Evolutionary conservation across 2,888 invertebrate species (phyloP), one percentile per base, ranked within the genome.

Genomic region (Apodemia hepburni): DNA sequence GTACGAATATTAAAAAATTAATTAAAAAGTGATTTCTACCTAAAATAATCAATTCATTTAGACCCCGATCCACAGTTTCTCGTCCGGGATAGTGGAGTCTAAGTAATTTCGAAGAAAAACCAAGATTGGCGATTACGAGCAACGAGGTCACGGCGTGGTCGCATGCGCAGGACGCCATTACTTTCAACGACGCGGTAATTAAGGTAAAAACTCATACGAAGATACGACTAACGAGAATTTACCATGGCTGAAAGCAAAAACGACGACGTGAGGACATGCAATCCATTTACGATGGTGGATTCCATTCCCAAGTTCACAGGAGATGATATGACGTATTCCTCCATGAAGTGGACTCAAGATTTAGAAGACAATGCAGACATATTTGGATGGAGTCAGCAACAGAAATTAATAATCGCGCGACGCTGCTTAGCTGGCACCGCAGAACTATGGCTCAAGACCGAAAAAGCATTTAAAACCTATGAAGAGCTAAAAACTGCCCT

Each of bases 321-420:
- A n/a, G 58, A 64, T 11, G 66, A 69, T 12, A 65, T 61, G 58
- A 61, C 66, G 8, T 61, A 63, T 11, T 61, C 61, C 5, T 61
- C 65, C 4, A 9, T 60, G 5, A 64, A 64, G 18, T 73, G 73
- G 69, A 45, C 62, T 0, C 65, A 69, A 18, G 70, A 71, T 29
- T 47, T 70, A 0, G 73, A 71, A 0, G 71, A 73, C 11, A 71
- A 72, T 45, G 67, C 67, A 0, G 71, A 73, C n/a, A 68, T 73
- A 9, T 72, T 71, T 58, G 67, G 67, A 8, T 60, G 60, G 58
- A 67, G 62, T 0, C 49, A 64, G n/a, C 64, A 59, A 9, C 72
- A 72, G 47, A 65, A 61, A 12, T 61, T 73, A 2, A 64, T 73
- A 5, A 59, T 71, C 3, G 73, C 70, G 0, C 62, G 74, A 7